A percentile compares a stretch with the other conserved stretches of the same genome.
These are phyloP conservation scores for Holothuria glaberrima DNA, from an alignment of 35 echinoderm and acorn worm genomes.

Conservation along the genomic window DNA sequence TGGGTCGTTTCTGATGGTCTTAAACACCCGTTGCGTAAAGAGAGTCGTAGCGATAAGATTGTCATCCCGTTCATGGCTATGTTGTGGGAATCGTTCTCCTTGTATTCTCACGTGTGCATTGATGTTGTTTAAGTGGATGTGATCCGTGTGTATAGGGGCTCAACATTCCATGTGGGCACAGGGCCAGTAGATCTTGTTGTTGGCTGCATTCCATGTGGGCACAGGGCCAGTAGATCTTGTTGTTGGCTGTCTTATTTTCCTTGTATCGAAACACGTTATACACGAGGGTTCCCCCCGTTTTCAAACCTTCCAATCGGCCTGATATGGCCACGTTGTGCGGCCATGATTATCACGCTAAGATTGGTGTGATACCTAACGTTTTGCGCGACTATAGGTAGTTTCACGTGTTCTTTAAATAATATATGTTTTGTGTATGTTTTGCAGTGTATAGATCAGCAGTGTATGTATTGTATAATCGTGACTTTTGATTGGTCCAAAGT, in stretches of 20 bases:
- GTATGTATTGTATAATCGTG: no score
- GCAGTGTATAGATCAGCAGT: no score
- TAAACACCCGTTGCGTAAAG: neutral
- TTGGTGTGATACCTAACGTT: no score
- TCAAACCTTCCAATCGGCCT: no score
- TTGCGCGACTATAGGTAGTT: no score
- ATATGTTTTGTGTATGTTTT: no score
- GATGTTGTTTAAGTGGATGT: conserved; percentile 12
- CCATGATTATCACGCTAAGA: no score
- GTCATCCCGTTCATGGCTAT: conserved; percentile 24
- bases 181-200: conserved; percentile 27
- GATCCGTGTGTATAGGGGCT: neutral
- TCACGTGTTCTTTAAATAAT: no score
- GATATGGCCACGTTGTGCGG: no score
- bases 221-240: conserved; percentile 31
- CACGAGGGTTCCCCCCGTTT: no score
- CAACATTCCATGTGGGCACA: conserved; percentile 9
- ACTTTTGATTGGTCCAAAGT: no score
- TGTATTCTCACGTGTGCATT: conserved; percentile 2
- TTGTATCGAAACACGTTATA: conserved; percentile 1
- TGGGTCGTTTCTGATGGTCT: neutral
- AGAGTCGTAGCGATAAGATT: neutral
- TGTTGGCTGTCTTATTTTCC: neutral
- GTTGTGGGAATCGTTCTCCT: conserved; percentile 23
- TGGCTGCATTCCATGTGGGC: neutral